phyloP scores from a whole-genome alignment of 2,888 invertebrate genomes.

The Plagodis pulveraria region DNA sequence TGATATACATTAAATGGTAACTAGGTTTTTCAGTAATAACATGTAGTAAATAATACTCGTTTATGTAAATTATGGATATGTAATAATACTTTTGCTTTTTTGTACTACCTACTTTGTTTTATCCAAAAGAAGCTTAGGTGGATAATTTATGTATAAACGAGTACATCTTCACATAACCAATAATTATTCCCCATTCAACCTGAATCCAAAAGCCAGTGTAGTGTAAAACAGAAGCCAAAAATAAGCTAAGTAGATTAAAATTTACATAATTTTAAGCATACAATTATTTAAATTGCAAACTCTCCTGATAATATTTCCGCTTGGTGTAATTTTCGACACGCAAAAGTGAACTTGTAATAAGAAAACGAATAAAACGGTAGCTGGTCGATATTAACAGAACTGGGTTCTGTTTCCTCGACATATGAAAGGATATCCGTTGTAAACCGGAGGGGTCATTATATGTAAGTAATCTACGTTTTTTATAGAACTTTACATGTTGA shows the following conservation, averaged over 20 bases:
- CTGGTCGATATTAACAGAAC: conserved; percentile 45
- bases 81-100: no score
- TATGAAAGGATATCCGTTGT: conserved; percentile 79
- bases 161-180: no score
- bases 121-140: no score
- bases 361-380: conserved; percentile 66
- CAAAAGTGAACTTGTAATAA: conserved; percentile 57
- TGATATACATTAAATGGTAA: no score
- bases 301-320: conserved; percentile 49
- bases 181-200: not conserved
- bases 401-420: conserved; percentile 66
- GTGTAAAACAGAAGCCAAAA: conserved; percentile 35
- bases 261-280: conserved; percentile 52
- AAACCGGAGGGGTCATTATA: conserved; percentile 70
- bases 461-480: conserved; percentile 60
- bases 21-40: no score
- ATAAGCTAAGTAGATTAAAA: conserved; percentile 38
- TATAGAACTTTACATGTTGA: conserved; percentile 33
- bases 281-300: conserved; percentile 55
- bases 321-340: conserved; percentile 75
- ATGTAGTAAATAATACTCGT: no score
- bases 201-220: conserved; percentile 23
- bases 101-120: no score
- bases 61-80: no score
- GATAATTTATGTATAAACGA: no score